A percentile compares a stretch with the other conserved stretches of the same genome.
Conservation (phyloP, 2,888 invertebrate species). For the Leptopterna dolabrata region DNA sequence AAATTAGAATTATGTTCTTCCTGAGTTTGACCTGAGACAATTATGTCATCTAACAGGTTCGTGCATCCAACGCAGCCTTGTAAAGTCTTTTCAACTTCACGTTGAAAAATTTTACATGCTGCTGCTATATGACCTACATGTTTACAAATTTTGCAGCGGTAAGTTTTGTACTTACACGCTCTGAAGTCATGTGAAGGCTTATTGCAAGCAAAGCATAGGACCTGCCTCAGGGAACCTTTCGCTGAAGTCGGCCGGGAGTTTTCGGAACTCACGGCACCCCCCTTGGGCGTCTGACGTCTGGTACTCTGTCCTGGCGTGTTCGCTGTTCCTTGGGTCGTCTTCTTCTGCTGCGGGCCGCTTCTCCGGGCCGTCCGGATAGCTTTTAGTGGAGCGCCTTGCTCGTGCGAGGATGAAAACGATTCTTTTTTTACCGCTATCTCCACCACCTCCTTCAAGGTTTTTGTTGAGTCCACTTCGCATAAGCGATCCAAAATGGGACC, state of each 20-base stretch:
- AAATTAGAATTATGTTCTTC: neutral
- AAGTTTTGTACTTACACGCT: too few relatives aligned
- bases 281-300: neutral
- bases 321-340: neutral
- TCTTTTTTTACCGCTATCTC: constrained; percentile 24
- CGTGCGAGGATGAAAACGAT: neutral
- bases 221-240: too few relatives aligned
- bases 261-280: neutral
- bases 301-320: neutral
- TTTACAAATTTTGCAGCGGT: too few relatives aligned
- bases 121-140: too few relatives aligned
- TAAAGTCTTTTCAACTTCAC: too few relatives aligned
- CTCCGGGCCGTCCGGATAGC: neutral
- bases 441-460: neutral
- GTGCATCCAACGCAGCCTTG: neutral
- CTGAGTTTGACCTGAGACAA: neutral
- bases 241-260: neutral
- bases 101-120: too few relatives aligned
- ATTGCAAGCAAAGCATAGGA: too few relatives aligned
- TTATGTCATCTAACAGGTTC: neutral
- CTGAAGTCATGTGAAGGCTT: too few relatives aligned
- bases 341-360: neutral
- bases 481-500: neutral
- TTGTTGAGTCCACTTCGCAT: neutral
- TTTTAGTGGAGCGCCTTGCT: neutral